Evolutionary conservation across 2,888 invertebrate species (phyloP).

Genomic region (Macrosiphum euphorbiae): DNA sequence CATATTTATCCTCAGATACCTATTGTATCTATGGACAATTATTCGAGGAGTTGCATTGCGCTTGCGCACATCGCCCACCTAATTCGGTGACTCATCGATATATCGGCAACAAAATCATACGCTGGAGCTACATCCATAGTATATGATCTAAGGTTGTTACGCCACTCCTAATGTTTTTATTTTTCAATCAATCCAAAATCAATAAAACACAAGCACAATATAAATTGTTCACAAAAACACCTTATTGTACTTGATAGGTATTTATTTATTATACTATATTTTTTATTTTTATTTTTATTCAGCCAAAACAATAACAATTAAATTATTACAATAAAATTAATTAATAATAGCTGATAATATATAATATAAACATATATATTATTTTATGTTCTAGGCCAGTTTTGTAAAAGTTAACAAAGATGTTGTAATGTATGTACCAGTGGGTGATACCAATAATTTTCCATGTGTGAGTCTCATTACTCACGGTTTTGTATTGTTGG

Average conservation of each 20-base stretch:
- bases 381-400: slow-evolving; percentile 42
- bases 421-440: slow-evolving; percentile 58
- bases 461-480: slow-evolving; percentile 42
- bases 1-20: no score
- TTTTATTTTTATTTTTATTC: no score
- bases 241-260: background rate
- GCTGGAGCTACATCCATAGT: no score
- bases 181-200: background rate
- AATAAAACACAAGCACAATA: background rate
- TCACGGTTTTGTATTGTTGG: slow-evolving; percentile 37
- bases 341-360: no score
- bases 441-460: slow-evolving; percentile 28
- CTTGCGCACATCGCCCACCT: no score
- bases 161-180: background rate
- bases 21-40: no score
- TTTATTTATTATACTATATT: background rate
- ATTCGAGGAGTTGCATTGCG: no score
- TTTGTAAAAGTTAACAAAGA: slow-evolving; percentile 51
- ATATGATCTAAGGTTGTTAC: no score
- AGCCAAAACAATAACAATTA: no score
- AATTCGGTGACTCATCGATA: no score
- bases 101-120: no score
- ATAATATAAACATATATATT: background rate
- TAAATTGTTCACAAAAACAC: background rate
- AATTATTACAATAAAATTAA: no score